A percentile compares a stretch with the other conserved stretches of the same genome.
These are phyloP conservation scores for Polypedilum pembai DNA, from an alignment of 1,140 invertebrate species.

Conservation along the genomic window DNA sequence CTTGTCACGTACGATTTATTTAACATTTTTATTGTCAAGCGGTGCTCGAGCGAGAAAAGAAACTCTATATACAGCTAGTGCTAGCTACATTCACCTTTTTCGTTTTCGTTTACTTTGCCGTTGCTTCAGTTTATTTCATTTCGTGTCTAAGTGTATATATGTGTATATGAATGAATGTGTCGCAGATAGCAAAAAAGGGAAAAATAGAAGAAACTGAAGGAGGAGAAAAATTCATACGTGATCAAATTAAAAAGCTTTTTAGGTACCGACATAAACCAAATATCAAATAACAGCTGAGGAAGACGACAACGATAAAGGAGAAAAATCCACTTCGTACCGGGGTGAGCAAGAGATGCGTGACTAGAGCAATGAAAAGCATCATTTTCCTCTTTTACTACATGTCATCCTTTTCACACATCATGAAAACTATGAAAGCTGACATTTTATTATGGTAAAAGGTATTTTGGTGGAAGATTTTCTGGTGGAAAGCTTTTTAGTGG, in stretches of 20 bases:
- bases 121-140: not conserved
- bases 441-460: constrained; percentile 8
- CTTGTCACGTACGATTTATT: constrained; percentile 17
- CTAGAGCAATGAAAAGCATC: constrained; percentile 16
- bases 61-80: not conserved
- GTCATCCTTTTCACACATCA: constrained; percentile 16
- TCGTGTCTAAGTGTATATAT: not conserved
- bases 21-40: constrained; percentile 18
- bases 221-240: constrained; percentile 5
- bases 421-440: constrained; percentile 12
- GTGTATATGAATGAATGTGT: not conserved
- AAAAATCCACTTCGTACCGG: not conserved
- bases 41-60: not conserved
- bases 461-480: too few species aligned
- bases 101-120: constrained; percentile 3
- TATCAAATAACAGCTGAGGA: constrained; percentile 17
- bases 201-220: not conserved
- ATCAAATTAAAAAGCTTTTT: constrained; percentile 19
- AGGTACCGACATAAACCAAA: constrained; percentile 9
- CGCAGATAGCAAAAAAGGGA: not conserved
- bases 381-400: not conserved
- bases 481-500: too few species aligned
- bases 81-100: constrained; percentile 5
- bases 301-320: not conserved
- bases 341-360: not conserved